Evolutionary conservation across 1,140 invertebrate species (phyloP).

Genomic region (Lucilia cuprina): DNA sequence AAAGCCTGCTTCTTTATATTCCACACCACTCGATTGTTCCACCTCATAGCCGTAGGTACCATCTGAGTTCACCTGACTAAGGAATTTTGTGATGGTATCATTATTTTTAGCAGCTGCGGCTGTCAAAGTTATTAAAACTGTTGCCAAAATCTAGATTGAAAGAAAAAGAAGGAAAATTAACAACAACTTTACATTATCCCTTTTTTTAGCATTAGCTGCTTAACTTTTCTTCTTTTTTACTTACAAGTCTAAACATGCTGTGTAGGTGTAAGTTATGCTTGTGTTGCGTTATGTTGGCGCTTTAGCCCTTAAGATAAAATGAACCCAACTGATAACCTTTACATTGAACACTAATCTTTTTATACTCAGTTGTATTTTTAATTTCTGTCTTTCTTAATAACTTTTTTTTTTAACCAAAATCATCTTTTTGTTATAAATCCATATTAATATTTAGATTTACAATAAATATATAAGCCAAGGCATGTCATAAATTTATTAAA

Average conservation of each 20-base stretch:
- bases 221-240: not conserved
- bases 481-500: slow-evolving; percentile 12
- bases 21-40: slow-evolving; percentile 41
- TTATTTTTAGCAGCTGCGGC: slow-evolving; percentile 42
- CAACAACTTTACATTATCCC: not conserved
- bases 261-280: not conserved
- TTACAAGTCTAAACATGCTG: slow-evolving; percentile 23
- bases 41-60: slow-evolving; percentile 42
- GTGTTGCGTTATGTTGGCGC: too few relatives aligned
- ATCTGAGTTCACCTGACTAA: slow-evolving; percentile 41
- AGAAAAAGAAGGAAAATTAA: not conserved
- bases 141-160: not conserved
- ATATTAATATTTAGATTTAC: not conserved
- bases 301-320: slow-evolving; percentile 9
- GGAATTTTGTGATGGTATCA: slow-evolving; percentile 42
- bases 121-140: not conserved
- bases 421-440: not conserved
- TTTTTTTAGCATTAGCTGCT: not conserved
- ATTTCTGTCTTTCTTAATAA: not conserved
- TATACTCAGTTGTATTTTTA: not conserved
- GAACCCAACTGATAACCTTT: slow-evolving; percentile 26
- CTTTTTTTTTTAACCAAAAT: not conserved
- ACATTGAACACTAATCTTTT: slow-evolving; percentile 9
- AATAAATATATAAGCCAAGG: not conserved
- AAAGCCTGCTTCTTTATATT: slow-evolving; percentile 42